Base-by-base conservation (phyloP, 2,797 vertebrate species). In the Gymnodraco acuticeps region DNA sequence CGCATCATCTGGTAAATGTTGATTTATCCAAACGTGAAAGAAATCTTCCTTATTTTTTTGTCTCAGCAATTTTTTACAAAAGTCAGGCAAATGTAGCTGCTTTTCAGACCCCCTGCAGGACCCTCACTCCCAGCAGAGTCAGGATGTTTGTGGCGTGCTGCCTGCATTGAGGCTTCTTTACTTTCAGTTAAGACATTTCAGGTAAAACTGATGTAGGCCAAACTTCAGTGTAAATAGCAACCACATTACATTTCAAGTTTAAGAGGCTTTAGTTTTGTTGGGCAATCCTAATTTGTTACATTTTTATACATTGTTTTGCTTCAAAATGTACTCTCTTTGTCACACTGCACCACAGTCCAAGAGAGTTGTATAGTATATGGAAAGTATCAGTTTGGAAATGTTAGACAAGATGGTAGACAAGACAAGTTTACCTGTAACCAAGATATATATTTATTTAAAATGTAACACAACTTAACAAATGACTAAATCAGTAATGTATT, bases 61-160 rank as follows among this genome's bases (percentile, higher is more conserved):
- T 63, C 45, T 23, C 15, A 1, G 53, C 46, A 59, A 42, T 63
- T 54, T 38, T 38, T 62, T 41, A 73, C 47, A 62, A 47, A 64
- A 61, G 23, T 48, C 13, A 42, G 45, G 33, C 19, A 51, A 59
- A 66, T 27, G 5, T 27, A 27, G 27, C 27, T 15, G 11, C 33
- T 15, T 4, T 15, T 13, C 17, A 23, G 10, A 23, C 52, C 20
- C 19, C 43, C 38, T 64, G 62, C 27, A 27, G 73, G 60, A 66
- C 3, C 20, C 17, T 27, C 46, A 46, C 42, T 19, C 31, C 19
- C 47, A 53, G 50, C 11, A 5, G 20, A 55, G 31, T 63, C 16
- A 1, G 33, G 45, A 1, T 47, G 45, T 33, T 45, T 48, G 19
- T 64, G 74, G 38, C 33, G 3, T 15, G 50, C 42, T 42, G 42